Percentiles rank a stretch among this genome's conserved stretches.
These are phyloP conservation scores for Neuroterus valhalla DNA, from an alignment of 1,140 invertebrate genomes.

Conservation along the genomic window DNA sequence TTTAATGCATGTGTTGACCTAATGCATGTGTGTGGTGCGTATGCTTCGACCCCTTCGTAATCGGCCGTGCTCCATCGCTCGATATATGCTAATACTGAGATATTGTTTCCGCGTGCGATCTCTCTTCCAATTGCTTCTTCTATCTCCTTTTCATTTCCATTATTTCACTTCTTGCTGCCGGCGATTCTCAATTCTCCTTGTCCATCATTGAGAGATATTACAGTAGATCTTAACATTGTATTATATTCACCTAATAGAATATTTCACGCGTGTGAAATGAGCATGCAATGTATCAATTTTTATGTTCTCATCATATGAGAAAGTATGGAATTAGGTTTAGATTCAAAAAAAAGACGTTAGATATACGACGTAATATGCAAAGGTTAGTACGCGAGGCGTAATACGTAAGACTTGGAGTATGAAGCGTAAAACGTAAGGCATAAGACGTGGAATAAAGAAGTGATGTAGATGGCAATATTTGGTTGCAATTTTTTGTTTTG, in stretches of 20 bases:
- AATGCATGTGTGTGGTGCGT: not conserved
- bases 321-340: too few relatives aligned
- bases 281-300: not conserved
- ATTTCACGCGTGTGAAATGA: conserved; percentile 1
- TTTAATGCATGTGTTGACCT: not conserved
- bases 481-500: not conserved
- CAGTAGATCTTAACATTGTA: not conserved
- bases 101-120: conserved; percentile 20
- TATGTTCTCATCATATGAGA: not conserved
- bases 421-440: not conserved
- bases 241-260: not conserved
- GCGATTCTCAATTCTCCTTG: conserved; percentile 4
- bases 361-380: too few relatives aligned
- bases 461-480: not conserved
- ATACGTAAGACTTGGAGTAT: too few relatives aligned
- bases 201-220: conserved; percentile 19
- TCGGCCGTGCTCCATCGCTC: conserved; percentile 11
- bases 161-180: not conserved
- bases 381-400: too few relatives aligned
- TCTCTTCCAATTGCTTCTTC: not conserved
- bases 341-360: too few relatives aligned
- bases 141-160: conserved; percentile 14
- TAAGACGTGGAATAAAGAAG: not conserved
- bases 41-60: conserved; percentile 5
- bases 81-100: conserved; percentile 29